A percentile compares a stretch with the other conserved stretches of the same genome.
phyloP scores from a whole-genome alignment of 2,888 invertebrate genomes.

The Parnassius glacialis region DNA sequence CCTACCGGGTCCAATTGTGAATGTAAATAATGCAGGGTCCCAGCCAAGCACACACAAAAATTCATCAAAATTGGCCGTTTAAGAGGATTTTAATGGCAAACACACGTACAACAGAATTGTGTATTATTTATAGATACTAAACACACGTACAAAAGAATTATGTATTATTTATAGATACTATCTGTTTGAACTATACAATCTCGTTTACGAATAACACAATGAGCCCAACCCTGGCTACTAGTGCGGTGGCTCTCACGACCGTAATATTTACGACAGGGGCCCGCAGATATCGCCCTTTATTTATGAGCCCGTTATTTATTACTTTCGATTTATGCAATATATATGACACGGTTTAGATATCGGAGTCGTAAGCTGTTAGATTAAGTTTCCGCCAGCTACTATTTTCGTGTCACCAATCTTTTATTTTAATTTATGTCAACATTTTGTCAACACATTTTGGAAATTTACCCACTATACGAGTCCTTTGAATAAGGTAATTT shows the following conservation, averaged over 20 bases:
- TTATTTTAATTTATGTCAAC: neutral
- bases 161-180: neutral
- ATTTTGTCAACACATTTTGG: neutral
- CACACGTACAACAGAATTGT: no score
- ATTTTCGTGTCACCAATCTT: neutral
- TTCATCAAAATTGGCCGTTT: no score
- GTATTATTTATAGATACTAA: neutral
- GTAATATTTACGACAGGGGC: slow-evolving; percentile 57
- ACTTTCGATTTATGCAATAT: slow-evolving; percentile 46
- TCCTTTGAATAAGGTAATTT: no score
- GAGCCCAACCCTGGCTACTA: slow-evolving; percentile 33
- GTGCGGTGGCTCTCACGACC: slow-evolving; percentile 59
- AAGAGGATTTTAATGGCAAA: no score
- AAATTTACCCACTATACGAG: neutral
- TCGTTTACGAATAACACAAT: slow-evolving; percentile 12
- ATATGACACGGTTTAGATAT: slow-evolving; percentile 40
- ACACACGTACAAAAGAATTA: no score
- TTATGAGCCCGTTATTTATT: slow-evolving; percentile 67
- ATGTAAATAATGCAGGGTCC: no score
- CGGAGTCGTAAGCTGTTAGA: slow-evolving; percentile 29
- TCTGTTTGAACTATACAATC: neutral
- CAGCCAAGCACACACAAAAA: no score
- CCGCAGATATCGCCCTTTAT: slow-evolving; percentile 62
- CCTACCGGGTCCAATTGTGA: no score
- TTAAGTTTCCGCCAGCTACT: neutral